Conservation (phyloP, 2,888 invertebrate species). For the Microdon myrmicae region DNA sequence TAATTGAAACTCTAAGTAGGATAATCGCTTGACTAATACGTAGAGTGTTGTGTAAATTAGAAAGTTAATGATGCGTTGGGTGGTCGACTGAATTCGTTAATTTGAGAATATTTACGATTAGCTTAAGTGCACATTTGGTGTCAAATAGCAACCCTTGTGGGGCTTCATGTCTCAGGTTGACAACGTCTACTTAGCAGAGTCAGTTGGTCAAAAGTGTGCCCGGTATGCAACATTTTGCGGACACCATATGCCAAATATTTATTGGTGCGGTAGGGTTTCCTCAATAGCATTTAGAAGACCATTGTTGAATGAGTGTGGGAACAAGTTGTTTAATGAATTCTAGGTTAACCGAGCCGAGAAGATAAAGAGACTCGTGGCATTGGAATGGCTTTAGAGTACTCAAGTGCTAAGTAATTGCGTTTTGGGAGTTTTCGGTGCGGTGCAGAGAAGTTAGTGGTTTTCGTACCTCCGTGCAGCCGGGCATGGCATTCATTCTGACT, state of each 20-base stretch:
- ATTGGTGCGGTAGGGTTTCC: constrained; percentile 15
- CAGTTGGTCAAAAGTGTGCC: constrained; percentile 51
- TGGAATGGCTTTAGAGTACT: too few relatives aligned
- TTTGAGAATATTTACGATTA: constrained; percentile 31
- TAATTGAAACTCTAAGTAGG: constrained; percentile 25
- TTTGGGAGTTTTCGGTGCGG: too few relatives aligned
- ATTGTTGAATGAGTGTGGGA: too few relatives aligned
- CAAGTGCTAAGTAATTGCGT: too few relatives aligned
- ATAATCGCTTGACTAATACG: constrained; percentile 36
- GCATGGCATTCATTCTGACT: too few relatives aligned
- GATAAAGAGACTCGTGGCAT: too few relatives aligned
- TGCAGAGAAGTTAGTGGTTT: too few relatives aligned
- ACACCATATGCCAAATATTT: constrained; percentile 47
- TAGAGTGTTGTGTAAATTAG: constrained; percentile 43
- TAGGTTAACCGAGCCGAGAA: too few relatives aligned
- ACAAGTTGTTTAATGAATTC: too few relatives aligned
- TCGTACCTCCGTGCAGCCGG: too few relatives aligned
- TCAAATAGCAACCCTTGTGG: constrained; percentile 27
- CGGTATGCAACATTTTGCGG: constrained; percentile 39
- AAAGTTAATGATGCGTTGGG: constrained; percentile 32
- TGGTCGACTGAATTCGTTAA: too few relatives aligned
- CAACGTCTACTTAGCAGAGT: constrained; percentile 34
- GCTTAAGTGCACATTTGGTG: constrained; percentile 29
- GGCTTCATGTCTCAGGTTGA: constrained; percentile 20
- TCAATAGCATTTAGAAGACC: too few relatives aligned